These are phyloP conservation scores for Naso thynnoides DNA, from an alignment of 2,797 vertebrate genomes.

Conservation along the genomic window DNA sequence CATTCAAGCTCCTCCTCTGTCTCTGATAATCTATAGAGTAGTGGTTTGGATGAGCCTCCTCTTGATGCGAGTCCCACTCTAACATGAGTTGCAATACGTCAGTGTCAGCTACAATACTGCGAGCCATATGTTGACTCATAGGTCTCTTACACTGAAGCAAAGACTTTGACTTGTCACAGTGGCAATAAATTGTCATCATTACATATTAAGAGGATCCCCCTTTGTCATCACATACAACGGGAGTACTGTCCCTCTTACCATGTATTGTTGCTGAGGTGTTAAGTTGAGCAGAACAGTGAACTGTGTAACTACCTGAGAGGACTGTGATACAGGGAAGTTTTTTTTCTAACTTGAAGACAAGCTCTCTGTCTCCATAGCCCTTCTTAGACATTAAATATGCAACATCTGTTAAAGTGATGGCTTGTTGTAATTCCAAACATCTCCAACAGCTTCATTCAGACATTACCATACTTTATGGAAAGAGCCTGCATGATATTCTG, in stretches of 20 bases:
- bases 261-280: constrained; percentile 36
- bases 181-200: constrained; percentile 77
- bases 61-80: constrained; percentile 75
- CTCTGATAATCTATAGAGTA: constrained; percentile 79
- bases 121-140: constrained; percentile 78
- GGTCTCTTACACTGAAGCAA: constrained; percentile 56
- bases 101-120: constrained; percentile 77
- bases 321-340: constrained; percentile 23
- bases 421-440: neutral
- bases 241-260: constrained; percentile 35
- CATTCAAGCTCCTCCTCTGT: constrained; percentile 57
- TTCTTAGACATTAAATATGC: neutral
- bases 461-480: neutral
- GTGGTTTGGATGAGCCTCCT: constrained; percentile 72
- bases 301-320: constrained; percentile 45
- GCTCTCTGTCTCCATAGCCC: neutral
- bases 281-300: constrained; percentile 32
- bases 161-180: constrained; percentile 66
- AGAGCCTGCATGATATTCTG: neutral
- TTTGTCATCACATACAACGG: constrained; percentile 68
- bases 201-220: constrained; percentile 67
- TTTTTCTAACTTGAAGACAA: constrained; percentile 21
- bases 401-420: neutral
- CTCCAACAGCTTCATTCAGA: neutral
- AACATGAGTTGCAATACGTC: constrained; percentile 76